Evolutionary conservation across 1,140 invertebrate species (phyloP), one percentile per base, ranked within the genome.

Genomic region (Bicyclus anynana): DNA sequence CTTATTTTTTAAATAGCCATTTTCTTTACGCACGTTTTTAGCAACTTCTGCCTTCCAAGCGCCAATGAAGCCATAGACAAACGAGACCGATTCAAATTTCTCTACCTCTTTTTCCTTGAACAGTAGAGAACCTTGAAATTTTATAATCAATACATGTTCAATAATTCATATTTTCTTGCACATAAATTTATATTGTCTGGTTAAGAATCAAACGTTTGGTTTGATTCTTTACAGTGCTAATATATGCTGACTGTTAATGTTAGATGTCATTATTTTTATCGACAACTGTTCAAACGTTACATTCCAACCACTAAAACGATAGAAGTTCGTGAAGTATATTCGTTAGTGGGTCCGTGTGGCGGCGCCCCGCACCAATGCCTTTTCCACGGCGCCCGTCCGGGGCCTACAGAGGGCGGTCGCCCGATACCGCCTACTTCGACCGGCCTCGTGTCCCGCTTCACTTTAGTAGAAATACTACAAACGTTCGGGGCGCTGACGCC

Each of bases 301-400:
- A 61, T 64, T 63, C n/a, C 59, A 80, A 74, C 77, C 77, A 80
- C 77, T 80, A 80, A 66, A 72, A 59, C 71, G 72, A 80, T 76
- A 81, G 72, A 67, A 79, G 79, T 81, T 84, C 80, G 80, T 84
- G 80, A 87, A 84, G 81, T 84, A 84, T 84, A 87, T 84, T 84
- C 80, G 80, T 83, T 78, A 84, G 71, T 72, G 74, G 77, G 76
- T 74, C 73, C 77, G 81, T 84, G 68, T 73, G 67, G 74, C 84
- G 74, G 76, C 81, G 75, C 81, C 80, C 80, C 81, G 81, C 84
- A 73, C 79, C 69, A 77, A 75, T 75, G 75, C 76, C 76, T 81
- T 80, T 70, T 75, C 69, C 65, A 76, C 74, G 74, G 70, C 75
- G 71, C 67, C 74, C 67, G 78, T 69, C 74, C 78, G 78, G 80